These are phyloP conservation scores for Delia radicum DNA, from an alignment of 1,140 invertebrate species.

Conservation along the genomic window DNA sequence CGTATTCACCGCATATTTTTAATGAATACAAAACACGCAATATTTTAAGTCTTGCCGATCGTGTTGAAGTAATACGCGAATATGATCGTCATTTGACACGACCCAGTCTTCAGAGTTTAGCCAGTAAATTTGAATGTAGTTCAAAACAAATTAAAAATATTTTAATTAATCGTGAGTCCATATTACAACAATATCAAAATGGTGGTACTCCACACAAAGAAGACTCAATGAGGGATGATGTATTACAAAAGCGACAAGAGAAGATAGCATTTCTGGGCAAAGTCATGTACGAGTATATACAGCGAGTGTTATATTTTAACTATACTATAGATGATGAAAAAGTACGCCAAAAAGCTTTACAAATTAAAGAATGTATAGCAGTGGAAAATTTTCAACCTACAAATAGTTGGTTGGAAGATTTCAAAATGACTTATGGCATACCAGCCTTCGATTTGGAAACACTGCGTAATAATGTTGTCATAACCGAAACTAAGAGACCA, in stretches of 20 bases:
- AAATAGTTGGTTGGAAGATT: constrained; percentile 13
- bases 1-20: constrained; percentile 1
- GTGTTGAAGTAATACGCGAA: constrained; percentile 22
- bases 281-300: constrained; percentile 50
- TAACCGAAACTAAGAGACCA: neutral
- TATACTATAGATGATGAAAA: constrained; percentile 21
- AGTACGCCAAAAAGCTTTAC: constrained; percentile 27
- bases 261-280: constrained; percentile 46
- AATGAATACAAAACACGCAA: constrained; percentile 27
- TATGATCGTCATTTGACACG: constrained; percentile 9
- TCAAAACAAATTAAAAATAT: constrained; percentile 31
- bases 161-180: constrained; percentile 11
- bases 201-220: constrained; percentile 21
- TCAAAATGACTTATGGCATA: constrained; percentile 22
- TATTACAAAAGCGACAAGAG: constrained; percentile 33
- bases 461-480: constrained; percentile 6
- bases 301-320: constrained; percentile 41
- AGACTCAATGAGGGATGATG: neutral
- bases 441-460: constrained; percentile 6
- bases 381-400: constrained; percentile 28
- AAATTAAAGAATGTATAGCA: constrained; percentile 27
- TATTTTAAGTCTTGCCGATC: constrained; percentile 24
- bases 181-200: constrained; percentile 33
- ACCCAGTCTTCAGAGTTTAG: constrained; percentile 25
- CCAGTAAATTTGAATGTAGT: constrained; percentile 21